Base-by-base conservation (phyloP, 1,140 invertebrate species). In the Zaprionus ornatus region DNA sequence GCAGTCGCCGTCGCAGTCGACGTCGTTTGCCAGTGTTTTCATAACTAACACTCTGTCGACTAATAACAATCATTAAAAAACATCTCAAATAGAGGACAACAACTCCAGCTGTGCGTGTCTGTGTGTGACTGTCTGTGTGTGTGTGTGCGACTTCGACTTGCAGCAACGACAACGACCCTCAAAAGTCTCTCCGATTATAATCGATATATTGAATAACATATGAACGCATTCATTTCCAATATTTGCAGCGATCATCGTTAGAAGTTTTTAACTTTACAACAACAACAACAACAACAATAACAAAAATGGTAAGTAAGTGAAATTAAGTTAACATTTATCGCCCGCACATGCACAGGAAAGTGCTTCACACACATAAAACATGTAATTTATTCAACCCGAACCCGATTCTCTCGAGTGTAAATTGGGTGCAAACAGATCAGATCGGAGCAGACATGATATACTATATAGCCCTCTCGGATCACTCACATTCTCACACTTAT, bases 241-340 rank as follows among this genome's bases (percentile, higher is more conserved):
- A 67, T 50, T 87, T 88, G 21, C 84, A 88, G 84, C 71, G 37
- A 68, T 55, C 60, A 79, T 61, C 84, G 80, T 87, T 71, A 52
- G 64, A 87, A 88, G 77, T 74, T 76, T 79, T 32, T 32, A 32
- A 32, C 29, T 32, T 32, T 68, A 23, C 45, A 50, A 48, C 42
- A 48, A 12, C 42, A 50, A 48, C 42, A 48, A 12, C 42, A 48
- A 48, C 17, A 48, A 12, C 45, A 50, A 50, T 13, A 87, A 73
- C 56, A 59, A 65, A 66, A 81, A 77, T 88, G 84, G 84, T 88
- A 66, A 87, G 84, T 80, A 62, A 27, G 35, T 54, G 52, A 29
- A 25, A 55, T 55, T 55, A 50, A 50, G 19, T 21, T 19, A 21
- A 50, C 45, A 50, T 59, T 59, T 37, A 59, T 37, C 13, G 29